Conservation (phyloP, 2,888 invertebrate species). For the Syrphus vitripennis region DNA sequence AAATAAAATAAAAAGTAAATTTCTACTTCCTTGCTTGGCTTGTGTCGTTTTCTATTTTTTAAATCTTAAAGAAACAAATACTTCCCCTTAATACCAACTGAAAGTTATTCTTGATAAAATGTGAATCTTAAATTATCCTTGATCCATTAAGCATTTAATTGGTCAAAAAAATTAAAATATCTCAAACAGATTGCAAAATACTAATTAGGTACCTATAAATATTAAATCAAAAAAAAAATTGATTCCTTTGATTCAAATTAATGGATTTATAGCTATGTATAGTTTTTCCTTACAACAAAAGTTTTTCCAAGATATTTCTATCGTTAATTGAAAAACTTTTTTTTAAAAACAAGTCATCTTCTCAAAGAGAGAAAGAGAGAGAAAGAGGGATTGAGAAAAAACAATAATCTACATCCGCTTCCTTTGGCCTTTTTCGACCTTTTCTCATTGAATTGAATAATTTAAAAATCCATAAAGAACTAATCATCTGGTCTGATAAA, state of each 20-base stretch:
- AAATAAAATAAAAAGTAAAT: no score
- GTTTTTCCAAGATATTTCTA: neutral
- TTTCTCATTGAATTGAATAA: conserved; percentile 37
- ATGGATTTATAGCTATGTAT: neutral
- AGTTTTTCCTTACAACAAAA: neutral
- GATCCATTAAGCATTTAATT: neutral
- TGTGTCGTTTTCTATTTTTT: no score
- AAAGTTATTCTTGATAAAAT: no score
- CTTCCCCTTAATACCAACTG: no score
- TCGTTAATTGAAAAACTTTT: conserved; percentile 55
- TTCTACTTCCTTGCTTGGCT: no score
- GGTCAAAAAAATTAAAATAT: neutral
- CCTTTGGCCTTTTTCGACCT: neutral
- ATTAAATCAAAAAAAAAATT: neutral
- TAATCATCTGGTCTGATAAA: conserved; percentile 50
- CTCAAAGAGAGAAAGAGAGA: neutral
- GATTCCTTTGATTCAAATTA: neutral
- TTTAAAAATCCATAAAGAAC: conserved; percentile 53
- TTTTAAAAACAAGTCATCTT: neutral
- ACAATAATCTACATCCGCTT: conserved; percentile 10
- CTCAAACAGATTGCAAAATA: neutral
- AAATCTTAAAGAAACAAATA: no score
- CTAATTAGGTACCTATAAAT: neutral
- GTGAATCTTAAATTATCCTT: neutral
- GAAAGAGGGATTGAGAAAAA: neutral